Conservation (phyloP, 2,888 invertebrate genomes). For the Oscheius myriophilus region DNA sequence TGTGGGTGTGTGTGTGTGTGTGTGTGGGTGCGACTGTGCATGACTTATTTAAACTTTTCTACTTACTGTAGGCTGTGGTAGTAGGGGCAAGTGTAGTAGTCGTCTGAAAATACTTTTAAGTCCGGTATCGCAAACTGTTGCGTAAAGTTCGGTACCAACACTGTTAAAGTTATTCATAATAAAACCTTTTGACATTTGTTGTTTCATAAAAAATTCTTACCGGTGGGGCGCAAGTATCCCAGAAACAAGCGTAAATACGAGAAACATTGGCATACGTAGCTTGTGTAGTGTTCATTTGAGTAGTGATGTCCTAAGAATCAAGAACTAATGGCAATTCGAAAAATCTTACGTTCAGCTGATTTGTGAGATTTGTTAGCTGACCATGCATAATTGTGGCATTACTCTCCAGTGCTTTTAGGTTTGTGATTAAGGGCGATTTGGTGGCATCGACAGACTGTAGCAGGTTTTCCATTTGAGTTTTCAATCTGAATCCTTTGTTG, state of each 20-base stretch:
- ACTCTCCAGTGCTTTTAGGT: background rate
- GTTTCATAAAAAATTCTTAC: too few species aligned
- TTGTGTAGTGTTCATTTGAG: background rate
- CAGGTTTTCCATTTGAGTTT: background rate
- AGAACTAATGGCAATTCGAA: background rate
- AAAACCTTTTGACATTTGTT: too few species aligned
- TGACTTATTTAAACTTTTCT: background rate
- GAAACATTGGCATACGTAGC: conserved; percentile 1
- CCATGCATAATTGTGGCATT: background rate
- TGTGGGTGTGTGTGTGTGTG: too few species aligned
- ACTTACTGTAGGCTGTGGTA: conserved; percentile 1
- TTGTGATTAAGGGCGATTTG: background rate
- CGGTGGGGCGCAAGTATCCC: too few species aligned
- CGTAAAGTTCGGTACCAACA: background rate
- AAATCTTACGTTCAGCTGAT: conserved; percentile 1
- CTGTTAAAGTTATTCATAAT: too few species aligned
- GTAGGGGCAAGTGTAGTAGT: background rate
- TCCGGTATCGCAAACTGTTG: background rate
- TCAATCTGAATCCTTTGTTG: background rate
- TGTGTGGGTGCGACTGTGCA: too few species aligned
- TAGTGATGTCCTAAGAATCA: background rate
- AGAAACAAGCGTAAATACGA: background rate
- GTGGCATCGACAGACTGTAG: background rate
- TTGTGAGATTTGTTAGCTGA: background rate
- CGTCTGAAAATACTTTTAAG: background rate